Evolutionary conservation across 2,113 vertebrate species (phyloP).

Genomic region (Agelaius phoeniceus): DNA sequence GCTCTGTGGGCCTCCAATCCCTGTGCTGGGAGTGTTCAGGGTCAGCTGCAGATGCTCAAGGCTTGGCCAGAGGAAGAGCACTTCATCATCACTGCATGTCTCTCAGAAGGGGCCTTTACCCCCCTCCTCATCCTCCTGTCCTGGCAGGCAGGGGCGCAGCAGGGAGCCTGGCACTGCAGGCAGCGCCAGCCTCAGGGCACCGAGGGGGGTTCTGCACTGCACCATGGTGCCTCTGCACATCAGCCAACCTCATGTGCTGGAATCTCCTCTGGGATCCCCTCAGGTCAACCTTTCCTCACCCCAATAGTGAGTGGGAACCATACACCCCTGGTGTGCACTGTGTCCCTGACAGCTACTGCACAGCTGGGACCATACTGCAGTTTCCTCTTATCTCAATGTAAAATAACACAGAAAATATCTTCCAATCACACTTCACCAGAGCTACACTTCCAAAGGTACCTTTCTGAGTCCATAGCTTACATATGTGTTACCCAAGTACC

Average conservation of each 20-base stretch:
- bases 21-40: background rate
- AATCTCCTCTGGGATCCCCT: fast-evolving
- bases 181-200: background rate
- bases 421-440: background rate
- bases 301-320: fast-evolving
- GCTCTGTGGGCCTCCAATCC: fast-evolving
- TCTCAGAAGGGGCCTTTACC: background rate
- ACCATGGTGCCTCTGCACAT: background rate
- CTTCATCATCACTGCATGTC: background rate
- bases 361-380: background rate
- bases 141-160: fast-evolving
- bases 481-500: background rate
- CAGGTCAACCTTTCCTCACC: background rate
- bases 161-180: background rate
- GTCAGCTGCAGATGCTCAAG: background rate
- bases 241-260: fast-evolving
- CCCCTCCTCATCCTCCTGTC: background rate
- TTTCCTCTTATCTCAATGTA: background rate
- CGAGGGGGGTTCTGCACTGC: background rate
- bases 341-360: background rate
- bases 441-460: background rate
- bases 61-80: background rate
- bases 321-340: fast-evolving
- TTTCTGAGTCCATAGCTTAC: background rate
- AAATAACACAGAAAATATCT: background rate